These are phyloP conservation scores for Timandra comae DNA, from an alignment of 2,888 invertebrate species.

Conservation along the genomic window DNA sequence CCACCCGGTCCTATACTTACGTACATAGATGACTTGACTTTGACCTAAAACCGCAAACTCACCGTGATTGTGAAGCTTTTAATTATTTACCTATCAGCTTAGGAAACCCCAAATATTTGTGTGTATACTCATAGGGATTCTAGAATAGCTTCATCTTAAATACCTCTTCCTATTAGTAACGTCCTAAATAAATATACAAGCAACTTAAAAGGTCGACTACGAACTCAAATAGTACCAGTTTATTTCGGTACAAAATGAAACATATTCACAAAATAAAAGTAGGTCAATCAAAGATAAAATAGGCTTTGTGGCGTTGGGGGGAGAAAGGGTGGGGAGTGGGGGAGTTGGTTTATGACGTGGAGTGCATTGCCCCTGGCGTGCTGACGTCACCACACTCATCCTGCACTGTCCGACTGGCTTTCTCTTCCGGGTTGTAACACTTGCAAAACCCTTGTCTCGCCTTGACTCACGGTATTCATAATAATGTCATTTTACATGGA, in stretches of 20 bases:
- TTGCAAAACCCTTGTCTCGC: constrained; percentile 13
- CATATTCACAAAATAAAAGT: constrained; percentile 33
- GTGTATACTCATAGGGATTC: no score
- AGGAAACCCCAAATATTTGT: no score
- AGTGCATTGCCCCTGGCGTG: constrained; percentile 48
- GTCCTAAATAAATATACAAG: no score
- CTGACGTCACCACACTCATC: constrained; percentile 22
- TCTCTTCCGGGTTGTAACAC: constrained; percentile 21
- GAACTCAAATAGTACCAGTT: no score
- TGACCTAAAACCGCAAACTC: no score
- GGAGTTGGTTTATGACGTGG: constrained; percentile 29
- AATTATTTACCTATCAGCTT: no score
- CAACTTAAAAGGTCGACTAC: background rate
- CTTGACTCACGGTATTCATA: constrained; percentile 10
- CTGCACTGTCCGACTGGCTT: constrained; percentile 26
- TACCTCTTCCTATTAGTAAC: no score
- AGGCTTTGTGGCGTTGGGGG: constrained; percentile 25
- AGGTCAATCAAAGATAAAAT: constrained; percentile 32
- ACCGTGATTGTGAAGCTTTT: no score
- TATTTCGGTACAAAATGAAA: background rate
- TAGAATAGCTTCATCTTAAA: no score
- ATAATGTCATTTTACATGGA: constrained; percentile 8
- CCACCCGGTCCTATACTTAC: no score
- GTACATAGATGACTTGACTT: no score
- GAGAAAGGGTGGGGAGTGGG: constrained; percentile 20